These are phyloP conservation scores for Hylaeus anthracinus DNA, from an alignment of 1,140 invertebrate species.

Conservation along the genomic window DNA sequence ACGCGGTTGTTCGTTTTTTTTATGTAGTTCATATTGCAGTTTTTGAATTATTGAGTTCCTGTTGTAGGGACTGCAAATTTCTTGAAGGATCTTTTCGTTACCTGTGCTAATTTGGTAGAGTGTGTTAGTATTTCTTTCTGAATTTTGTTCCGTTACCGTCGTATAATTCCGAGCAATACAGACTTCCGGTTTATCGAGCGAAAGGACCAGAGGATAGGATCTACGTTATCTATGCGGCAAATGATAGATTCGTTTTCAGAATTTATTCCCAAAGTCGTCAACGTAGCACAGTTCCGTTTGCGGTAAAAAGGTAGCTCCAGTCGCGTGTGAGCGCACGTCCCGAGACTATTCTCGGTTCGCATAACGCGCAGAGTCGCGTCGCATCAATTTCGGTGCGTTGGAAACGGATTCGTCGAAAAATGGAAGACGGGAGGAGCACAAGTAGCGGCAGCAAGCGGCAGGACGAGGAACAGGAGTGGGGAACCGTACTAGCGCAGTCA, in stretches of 20 bases:
- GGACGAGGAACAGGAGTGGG: slow-evolving; percentile 46
- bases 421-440: slow-evolving; percentile 20
- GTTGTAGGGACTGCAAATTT: too few species aligned
- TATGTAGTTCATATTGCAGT: too few species aligned
- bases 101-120: too few species aligned
- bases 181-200: slow-evolving; percentile 17
- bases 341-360: slow-evolving; percentile 18
- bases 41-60: too few species aligned
- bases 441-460: slow-evolving; percentile 10
- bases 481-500: slow-evolving; percentile 69
- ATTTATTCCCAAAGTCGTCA: neutral
- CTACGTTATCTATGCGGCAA: neutral
- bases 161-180: slow-evolving; percentile 21
- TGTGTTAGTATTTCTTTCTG: too few species aligned
- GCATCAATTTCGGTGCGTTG: slow-evolving; percentile 24
- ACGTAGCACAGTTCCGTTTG: neutral
- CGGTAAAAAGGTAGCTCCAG: neutral
- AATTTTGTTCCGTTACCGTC: too few species aligned
- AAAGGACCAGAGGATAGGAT: neutral
- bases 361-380: neutral
- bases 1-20: too few species aligned
- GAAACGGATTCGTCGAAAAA: slow-evolving; percentile 29
- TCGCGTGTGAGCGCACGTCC: neutral
- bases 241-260: slow-evolving; percentile 12
- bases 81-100: too few species aligned